A percentile compares a stretch with the other conserved stretches of the same genome.
Evolutionary conservation across 2,113 vertebrate genomes (phyloP).

Genomic region (Planiliza haematocheilus): DNA sequence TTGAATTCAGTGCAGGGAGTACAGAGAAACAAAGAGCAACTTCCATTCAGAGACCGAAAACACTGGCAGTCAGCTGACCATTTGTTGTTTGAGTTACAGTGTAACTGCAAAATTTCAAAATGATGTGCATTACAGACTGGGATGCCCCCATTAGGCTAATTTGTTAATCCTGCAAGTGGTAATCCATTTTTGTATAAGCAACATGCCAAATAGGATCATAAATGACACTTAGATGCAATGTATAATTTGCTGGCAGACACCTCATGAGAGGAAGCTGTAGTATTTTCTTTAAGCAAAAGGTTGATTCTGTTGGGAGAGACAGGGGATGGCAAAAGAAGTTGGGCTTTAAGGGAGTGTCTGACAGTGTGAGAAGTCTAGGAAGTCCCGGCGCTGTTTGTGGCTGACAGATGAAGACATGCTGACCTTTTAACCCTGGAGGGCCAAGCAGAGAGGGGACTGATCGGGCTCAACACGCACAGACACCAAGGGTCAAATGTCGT

Average conservation of each 20-base stretch:
- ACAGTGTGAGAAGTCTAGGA: not conserved
- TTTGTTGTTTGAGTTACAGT: slow-evolving; percentile 3
- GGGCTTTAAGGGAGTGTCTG: not conserved
- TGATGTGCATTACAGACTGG: not conserved
- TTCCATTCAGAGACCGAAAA: not conserved
- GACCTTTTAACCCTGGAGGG: slow-evolving; percentile 44
- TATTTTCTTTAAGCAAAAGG: not conserved
- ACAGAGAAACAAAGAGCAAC: not conserved
- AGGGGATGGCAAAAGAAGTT: not conserved
- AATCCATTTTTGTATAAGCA: not conserved
- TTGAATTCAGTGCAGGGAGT: slow-evolving; percentile 11
- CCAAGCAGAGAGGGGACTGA: slow-evolving; percentile 18
- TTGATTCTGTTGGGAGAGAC: not conserved
- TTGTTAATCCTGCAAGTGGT: not conserved
- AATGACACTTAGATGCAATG: not conserved
- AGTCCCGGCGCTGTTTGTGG: slow-evolving; percentile 16
- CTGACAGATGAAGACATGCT: slow-evolving; percentile 43
- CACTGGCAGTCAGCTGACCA: slow-evolving; percentile 15
- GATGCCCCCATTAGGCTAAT: not conserved
- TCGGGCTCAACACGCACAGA: slow-evolving; percentile 6
- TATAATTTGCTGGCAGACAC: slow-evolving; percentile 7
- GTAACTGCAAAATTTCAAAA: not conserved
- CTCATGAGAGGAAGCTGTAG: not conserved
- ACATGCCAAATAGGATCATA: slow-evolving; percentile 12
- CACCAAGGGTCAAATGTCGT: slow-evolving; percentile 19